phyloP scores from a whole-genome alignment of 2,797 vertebrate genomes.

The Sebastes matsubarae region DNA sequence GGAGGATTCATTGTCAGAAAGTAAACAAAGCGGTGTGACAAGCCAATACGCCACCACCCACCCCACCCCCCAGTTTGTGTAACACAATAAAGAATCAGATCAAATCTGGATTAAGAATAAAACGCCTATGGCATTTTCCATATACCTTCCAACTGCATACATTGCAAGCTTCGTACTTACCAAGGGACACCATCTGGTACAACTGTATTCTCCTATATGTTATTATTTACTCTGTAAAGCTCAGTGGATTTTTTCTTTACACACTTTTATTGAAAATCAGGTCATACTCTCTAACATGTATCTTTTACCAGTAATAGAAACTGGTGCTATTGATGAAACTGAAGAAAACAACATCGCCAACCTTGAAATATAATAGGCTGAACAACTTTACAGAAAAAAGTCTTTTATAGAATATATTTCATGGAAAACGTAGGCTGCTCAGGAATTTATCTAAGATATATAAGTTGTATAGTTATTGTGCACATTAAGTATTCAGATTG shows the following conservation, averaged over 20 bases:
- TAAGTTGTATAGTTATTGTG: background rate
- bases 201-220: slow-evolving; percentile 20
- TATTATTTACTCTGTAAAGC: slow-evolving; percentile 26
- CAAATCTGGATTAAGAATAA: slow-evolving; percentile 66
- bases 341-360: background rate
- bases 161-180: slow-evolving; percentile 21
- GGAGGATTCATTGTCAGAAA: slow-evolving; percentile 72
- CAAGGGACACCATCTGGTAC: slow-evolving; percentile 22
- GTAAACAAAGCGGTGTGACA: slow-evolving; percentile 72
- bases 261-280: slow-evolving; percentile 27
- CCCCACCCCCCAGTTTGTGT: slow-evolving; percentile 24
- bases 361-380: background rate
- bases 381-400: background rate
- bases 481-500: slow-evolving; percentile 16
- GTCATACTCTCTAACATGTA: background rate
- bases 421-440: background rate
- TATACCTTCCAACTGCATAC: slow-evolving; percentile 21
- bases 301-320: background rate
- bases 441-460: background rate
- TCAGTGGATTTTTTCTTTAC: slow-evolving; percentile 21
- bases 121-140: slow-evolving; percentile 45
- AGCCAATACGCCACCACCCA: slow-evolving; percentile 40
- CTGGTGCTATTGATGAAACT: background rate
- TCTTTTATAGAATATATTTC: background rate
- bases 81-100: slow-evolving; percentile 67